Evolutionary conservation across 2,888 invertebrate genomes (phyloP).

Genomic region (Escarpia spicata): DNA sequence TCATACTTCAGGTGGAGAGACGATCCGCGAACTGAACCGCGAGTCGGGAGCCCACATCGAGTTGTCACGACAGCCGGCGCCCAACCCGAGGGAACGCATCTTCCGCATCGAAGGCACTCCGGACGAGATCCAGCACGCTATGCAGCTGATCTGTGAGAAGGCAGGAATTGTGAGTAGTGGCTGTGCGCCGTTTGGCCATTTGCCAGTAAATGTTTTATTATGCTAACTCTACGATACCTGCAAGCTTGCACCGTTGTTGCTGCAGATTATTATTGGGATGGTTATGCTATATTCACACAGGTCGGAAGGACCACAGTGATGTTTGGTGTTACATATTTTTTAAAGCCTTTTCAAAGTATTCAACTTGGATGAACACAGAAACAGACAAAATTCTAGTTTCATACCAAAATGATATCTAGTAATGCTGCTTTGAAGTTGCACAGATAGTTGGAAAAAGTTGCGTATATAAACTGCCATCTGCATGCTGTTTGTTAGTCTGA

Average conservation of each 20-base stretch:
- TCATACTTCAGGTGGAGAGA: slow-evolving; percentile 84
- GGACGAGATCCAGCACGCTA: slow-evolving; percentile 94
- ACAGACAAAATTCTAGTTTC: background rate
- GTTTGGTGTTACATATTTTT: background rate
- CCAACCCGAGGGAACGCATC: slow-evolving; percentile 79
- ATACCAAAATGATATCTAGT: background rate
- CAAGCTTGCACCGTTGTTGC: background rate
- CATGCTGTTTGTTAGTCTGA: background rate
- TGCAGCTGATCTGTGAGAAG: slow-evolving; percentile 95
- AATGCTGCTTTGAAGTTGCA: background rate
- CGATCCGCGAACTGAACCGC: slow-evolving; percentile 95
- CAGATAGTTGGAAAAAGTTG: no score
- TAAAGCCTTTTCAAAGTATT: background rate
- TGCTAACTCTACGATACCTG: background rate
- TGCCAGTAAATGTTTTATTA: background rate
- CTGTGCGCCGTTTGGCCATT: background rate
- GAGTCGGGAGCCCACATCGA: slow-evolving; percentile 97
- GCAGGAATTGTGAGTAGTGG: slow-evolving; percentile 46
- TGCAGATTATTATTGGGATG: background rate
- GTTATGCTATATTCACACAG: background rate
- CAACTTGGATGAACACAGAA: background rate
- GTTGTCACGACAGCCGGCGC: slow-evolving; percentile 83
- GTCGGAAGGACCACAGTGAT: background rate
- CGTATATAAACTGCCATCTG: background rate
- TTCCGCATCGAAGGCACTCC: slow-evolving; percentile 91